A percentile compares a stretch with the other conserved stretches of the same genome.
Conservation (phyloP, 1,140 invertebrate species). For the Matsumurasca onukii region DNA sequence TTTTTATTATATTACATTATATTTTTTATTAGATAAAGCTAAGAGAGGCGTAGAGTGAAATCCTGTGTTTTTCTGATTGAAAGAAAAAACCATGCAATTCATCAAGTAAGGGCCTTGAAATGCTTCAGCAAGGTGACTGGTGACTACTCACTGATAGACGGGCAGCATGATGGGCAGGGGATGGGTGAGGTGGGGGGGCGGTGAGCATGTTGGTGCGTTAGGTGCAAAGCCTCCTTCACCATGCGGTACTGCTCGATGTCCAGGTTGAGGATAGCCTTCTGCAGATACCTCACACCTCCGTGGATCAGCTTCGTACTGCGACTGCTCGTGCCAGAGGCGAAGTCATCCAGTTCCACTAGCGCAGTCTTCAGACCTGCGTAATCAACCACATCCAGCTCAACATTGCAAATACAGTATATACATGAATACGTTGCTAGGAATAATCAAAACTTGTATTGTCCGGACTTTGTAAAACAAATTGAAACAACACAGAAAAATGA, state of each 20-base stretch:
- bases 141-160: conserved; percentile 91
- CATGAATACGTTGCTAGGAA: too few species aligned
- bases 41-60: too few species aligned
- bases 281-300: conserved; percentile 96
- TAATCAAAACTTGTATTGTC: too few species aligned
- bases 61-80: too few species aligned
- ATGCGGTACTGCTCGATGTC: conserved; percentile 95
- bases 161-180: conserved; percentile 98
- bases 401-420: too few species aligned
- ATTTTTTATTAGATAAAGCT: too few species aligned
- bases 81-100: too few species aligned
- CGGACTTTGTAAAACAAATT: too few species aligned
- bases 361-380: conserved; percentile 88
- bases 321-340: conserved; percentile 95
- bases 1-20: too few species aligned
- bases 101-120: too few species aligned
- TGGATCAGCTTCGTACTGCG: conserved; percentile 98
- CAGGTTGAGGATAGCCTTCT: conserved; percentile 95
- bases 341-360: conserved; percentile 95
- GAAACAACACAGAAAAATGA: too few species aligned
- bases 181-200: conserved; percentile 95
- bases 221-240: conserved; percentile 96
- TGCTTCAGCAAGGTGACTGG: too few species aligned
- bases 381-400: background rate
- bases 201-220: conserved; percentile 95